Evolutionary conservation across 2,797 vertebrate genomes (phyloP).

Genomic region (Ctenopoma kingsleyae): DNA sequence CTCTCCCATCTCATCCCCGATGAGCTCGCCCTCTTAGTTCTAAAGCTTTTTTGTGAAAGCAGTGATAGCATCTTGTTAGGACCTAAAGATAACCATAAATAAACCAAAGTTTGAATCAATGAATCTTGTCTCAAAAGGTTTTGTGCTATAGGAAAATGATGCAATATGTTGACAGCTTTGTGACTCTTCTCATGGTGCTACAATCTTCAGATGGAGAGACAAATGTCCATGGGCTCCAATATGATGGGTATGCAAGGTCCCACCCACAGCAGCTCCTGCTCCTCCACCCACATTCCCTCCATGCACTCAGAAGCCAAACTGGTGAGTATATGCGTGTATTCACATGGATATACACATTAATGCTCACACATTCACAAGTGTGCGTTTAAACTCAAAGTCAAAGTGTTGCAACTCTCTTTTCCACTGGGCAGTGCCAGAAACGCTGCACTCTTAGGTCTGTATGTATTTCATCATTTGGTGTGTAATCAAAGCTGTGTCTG

Average conservation of each 20-base stretch:
- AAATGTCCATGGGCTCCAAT: conserved; percentile 97
- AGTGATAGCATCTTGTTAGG: conserved; percentile 8
- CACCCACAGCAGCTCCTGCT: conserved; percentile 92
- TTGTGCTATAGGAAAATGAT: not conserved
- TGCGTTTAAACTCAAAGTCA: conserved; percentile 39
- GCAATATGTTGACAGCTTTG: not conserved
- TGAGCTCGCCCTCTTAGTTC: conserved; percentile 20
- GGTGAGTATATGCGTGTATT: conserved; percentile 85
- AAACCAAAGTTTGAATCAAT: not conserved
- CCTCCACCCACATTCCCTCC: conserved; percentile 95
- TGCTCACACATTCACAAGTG: conserved; percentile 42
- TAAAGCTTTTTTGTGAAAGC: conserved; percentile 16
- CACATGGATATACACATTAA: conserved; percentile 50
- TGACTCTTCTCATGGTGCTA: conserved; percentile 48
- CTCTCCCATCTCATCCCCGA: conserved; percentile 59
- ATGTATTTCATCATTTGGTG: conserved; percentile 84
- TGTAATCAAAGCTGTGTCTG: conserved; percentile 84
- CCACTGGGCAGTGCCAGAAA: conserved; percentile 79
- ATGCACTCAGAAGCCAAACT: conserved; percentile 99
- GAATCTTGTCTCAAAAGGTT: not conserved
- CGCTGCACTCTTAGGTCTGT: conserved; percentile 76
- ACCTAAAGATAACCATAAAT: not conserved
- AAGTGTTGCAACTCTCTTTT: conserved; percentile 86
- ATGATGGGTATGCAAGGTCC: conserved; percentile 99
- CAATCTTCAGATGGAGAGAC: conserved; percentile 94